Evolutionary conservation across 2,888 invertebrate genomes (phyloP).

Genomic region (Zaprionus obscuricornis): DNA sequence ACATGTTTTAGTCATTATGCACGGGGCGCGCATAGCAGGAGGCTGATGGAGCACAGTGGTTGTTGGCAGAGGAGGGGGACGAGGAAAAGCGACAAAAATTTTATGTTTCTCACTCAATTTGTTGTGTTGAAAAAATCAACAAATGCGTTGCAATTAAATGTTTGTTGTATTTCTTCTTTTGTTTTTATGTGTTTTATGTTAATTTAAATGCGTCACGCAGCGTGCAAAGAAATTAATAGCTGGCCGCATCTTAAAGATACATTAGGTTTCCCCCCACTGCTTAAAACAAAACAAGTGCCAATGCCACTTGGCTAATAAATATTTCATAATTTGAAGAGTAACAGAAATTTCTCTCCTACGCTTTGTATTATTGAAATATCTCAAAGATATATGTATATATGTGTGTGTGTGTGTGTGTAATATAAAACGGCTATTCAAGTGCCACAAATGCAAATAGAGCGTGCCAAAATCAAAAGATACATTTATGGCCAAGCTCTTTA

Average conservation of each 20-base stretch:
- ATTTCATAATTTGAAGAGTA: constrained; percentile 47
- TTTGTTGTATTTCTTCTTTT: constrained; percentile 23
- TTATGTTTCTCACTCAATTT: constrained; percentile 77
- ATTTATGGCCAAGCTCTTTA: constrained; percentile 20
- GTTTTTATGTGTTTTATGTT: constrained; percentile 61
- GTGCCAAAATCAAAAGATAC: constrained; percentile 55
- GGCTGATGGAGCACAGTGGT: too few species aligned
- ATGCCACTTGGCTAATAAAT: constrained; percentile 54
- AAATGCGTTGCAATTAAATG: constrained; percentile 70
- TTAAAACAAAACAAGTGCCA: constrained; percentile 31
- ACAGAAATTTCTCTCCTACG: constrained; percentile 16
- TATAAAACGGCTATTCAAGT: constrained; percentile 37
- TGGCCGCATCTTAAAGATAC: constrained; percentile 36
- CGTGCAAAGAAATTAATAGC: constrained; percentile 52
- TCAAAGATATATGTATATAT: too few species aligned
- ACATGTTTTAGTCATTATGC: constrained; percentile 56
- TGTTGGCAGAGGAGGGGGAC: constrained; percentile 9
- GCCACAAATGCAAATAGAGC: constrained; percentile 50
- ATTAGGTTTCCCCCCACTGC: constrained; percentile 36
- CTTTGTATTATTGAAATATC: constrained; percentile 41
- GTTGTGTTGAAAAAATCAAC: constrained; percentile 63
- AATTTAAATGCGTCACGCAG: constrained; percentile 63
- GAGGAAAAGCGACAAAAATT: constrained; percentile 56
- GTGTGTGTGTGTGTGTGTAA: constrained; percentile 9
- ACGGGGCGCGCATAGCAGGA: too few species aligned